Evolutionary conservation across 2,113 vertebrate species (phyloP).

Genomic region (Chaetodon auriga): DNA sequence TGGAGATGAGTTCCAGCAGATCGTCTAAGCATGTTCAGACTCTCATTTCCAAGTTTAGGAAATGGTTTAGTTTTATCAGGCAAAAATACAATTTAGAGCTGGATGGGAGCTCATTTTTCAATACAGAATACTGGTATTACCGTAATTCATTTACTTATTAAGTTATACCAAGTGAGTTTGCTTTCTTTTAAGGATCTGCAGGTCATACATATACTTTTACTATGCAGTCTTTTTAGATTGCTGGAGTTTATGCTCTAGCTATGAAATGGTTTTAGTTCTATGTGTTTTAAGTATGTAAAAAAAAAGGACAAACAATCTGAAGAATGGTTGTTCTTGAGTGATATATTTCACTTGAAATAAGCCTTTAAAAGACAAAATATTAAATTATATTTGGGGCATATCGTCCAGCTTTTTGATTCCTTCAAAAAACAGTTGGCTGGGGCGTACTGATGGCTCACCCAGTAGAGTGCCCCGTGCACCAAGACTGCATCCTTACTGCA

Average conservation of each 20-base stretch:
- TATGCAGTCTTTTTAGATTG: not conserved
- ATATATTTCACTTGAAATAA: not conserved
- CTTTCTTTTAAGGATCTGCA: not conserved
- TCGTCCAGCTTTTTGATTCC: too few relatives aligned
- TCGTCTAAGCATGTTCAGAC: not conserved
- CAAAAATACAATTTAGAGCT: not conserved
- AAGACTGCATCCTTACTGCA: too few relatives aligned
- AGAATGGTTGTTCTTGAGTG: not conserved
- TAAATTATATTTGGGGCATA: too few relatives aligned
- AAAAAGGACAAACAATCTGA: not conserved
- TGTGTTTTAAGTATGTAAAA: not conserved
- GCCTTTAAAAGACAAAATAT: not conserved
- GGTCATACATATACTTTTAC: not conserved
- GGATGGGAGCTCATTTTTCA: not conserved
- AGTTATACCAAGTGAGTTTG: not conserved
- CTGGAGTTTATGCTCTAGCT: too few relatives aligned
- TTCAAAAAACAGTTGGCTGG: too few relatives aligned
- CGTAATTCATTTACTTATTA: not conserved
- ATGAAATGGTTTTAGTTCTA: not conserved
- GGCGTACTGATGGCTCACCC: too few relatives aligned
- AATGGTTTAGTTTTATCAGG: not conserved
- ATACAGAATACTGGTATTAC: not conserved
- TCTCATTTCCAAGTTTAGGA: not conserved
- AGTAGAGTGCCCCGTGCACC: too few relatives aligned
- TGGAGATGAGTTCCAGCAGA: not conserved